phyloP scores from a whole-genome alignment of 2,113 vertebrate genomes.

The Gymnogyps californianus region DNA sequence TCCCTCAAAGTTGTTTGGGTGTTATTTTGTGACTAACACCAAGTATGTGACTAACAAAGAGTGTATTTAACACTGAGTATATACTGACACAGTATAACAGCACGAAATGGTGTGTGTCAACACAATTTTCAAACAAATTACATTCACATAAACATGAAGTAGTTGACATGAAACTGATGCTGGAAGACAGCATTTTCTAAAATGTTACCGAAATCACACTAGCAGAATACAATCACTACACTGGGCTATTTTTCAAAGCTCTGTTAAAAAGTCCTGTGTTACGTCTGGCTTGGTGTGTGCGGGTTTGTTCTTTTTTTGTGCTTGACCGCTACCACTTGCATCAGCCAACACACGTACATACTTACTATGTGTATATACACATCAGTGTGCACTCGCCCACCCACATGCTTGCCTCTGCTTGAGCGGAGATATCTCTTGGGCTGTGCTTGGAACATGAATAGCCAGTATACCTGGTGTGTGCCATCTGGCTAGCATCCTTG shows the following conservation, averaged over 20 bases:
- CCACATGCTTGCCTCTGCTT: neutral
- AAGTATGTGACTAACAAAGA: neutral
- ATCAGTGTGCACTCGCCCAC: neutral
- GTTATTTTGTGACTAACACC: neutral
- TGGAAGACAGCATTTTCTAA: neutral
- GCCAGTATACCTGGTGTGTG: neutral
- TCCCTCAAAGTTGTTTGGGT: neutral
- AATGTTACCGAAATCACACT: neutral
- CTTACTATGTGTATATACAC: too few relatives aligned
- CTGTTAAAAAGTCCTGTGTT: neutral
- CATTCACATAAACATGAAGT: neutral
- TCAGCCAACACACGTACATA: accelerated
- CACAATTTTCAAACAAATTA: neutral
- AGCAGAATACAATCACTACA: neutral
- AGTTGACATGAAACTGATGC: neutral
- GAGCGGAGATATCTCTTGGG: neutral
- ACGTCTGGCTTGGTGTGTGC: accelerated
- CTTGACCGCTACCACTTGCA: neutral
- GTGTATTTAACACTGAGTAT: neutral
- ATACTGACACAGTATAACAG: neutral
- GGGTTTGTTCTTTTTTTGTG: neutral
- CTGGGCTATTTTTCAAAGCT: neutral
- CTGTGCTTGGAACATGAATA: neutral
- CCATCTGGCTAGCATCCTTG: neutral
- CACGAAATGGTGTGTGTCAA: neutral